Evolutionary conservation across 2,888 invertebrate genomes (phyloP), one percentile per base, ranked within the genome.

Genomic region (Cephus rjabovi): DNA sequence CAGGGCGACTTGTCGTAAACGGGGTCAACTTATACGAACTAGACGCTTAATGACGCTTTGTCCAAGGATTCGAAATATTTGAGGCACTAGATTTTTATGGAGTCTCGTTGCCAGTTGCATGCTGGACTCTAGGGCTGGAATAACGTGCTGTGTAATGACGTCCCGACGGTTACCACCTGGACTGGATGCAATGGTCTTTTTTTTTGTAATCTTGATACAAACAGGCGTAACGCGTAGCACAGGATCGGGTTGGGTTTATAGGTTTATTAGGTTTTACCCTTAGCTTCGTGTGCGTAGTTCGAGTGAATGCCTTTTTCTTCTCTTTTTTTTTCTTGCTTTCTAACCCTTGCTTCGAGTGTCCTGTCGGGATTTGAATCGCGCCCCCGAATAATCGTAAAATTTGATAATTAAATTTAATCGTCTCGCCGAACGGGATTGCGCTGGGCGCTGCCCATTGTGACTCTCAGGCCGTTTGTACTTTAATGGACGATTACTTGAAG

Each of bases 381-480:
- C 86, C 84, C 86, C 82, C 85, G 81, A 87, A 87, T 89, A 90
- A 90, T 91, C 90, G 89, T 91, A 89, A 90, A 91, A 86, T 89
- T 87, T 87, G 88, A 89, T 91, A 90, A 90, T 91, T 89, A 91
- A 91, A 91, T 90, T 91, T 90, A 90, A 91, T 90, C 89, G 89
- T 85, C 76, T 77, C 81, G 79, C 81, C 80, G 80, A 80, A 82
- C 79, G 77, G 23, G 56, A 56, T 56, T 56, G 56, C 56, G 81
- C 80, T 76, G 76, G 78, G 79, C 82, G 77, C 81, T 83, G 86
- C 85, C 86, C 87, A 88, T 88, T 89, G 87, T 87, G 82, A 79
- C 82, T 79, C 76, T 74, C 80, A 78, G 80, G 81, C 77, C 82
- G 79, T 83, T 81, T 84, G 87, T 86, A 87, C 85, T 90, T 89